Conservation (phyloP, 2,888 invertebrate species). For the Steromphala cineraria region DNA sequence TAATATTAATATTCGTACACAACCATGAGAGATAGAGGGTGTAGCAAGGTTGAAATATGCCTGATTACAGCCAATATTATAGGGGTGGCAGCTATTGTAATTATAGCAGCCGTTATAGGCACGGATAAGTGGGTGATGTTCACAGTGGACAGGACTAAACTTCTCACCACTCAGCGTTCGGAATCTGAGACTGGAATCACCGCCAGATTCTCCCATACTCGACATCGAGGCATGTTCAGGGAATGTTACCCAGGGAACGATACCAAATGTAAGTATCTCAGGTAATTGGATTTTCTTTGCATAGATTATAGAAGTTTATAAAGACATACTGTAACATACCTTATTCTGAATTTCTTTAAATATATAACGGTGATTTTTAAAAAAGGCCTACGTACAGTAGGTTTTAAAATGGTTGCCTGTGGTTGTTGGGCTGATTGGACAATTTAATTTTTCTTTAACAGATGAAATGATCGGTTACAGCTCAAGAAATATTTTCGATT, state of each 20-base stretch:
- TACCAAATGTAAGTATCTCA: conserved; percentile 61
- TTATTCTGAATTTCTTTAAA: no score
- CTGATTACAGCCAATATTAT: conserved; percentile 50
- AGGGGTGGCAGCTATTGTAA: conserved; percentile 60
- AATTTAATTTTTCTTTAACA: no score
- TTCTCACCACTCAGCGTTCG: neutral
- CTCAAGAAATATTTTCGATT: no score
- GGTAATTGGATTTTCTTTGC: neutral
- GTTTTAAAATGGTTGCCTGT: no score
- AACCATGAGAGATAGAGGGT: neutral
- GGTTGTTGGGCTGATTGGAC: no score
- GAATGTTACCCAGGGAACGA: conserved; percentile 69
- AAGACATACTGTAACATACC: no score
- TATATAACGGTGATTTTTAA: no score
- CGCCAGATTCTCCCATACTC: conserved; percentile 50
- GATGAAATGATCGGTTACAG: no score
- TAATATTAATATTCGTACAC: no score
- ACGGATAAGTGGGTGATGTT: conserved; percentile 69
- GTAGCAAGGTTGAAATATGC: neutral
- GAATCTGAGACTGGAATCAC: neutral
- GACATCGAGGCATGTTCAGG: conserved; percentile 65
- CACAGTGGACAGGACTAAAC: conserved; percentile 49
- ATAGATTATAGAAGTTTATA: no score
- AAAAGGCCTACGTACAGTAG: no score
- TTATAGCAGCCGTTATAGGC: conserved; percentile 66